Evolutionary conservation across 2,888 invertebrate genomes (phyloP).

Genomic region (Trichogramma dendrolimi): DNA sequence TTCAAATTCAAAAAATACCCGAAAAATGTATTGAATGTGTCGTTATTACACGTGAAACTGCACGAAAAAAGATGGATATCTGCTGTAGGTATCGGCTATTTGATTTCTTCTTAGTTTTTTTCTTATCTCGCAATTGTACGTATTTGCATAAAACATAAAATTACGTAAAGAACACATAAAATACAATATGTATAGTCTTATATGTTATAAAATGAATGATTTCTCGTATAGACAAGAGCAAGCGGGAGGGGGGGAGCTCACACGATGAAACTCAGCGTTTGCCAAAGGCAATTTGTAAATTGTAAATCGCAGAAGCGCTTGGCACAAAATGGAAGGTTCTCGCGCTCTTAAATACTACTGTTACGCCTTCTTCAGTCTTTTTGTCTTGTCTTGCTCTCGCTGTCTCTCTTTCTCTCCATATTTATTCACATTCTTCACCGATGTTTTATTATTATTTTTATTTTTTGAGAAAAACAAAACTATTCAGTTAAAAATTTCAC

Average conservation of each 20-base stretch:
- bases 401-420: background rate
- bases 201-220: too few relatives aligned
- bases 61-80: too few relatives aligned
- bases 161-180: constrained; percentile 2
- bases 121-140: too few relatives aligned
- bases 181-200: background rate
- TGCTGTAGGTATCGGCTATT: too few relatives aligned
- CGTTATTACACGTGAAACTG: too few relatives aligned
- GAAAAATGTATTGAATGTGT: too few relatives aligned
- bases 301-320: constrained; percentile 35
- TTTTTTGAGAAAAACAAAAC: background rate
- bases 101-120: too few relatives aligned
- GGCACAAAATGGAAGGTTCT: constrained; percentile 10
- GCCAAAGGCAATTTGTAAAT: constrained; percentile 42
- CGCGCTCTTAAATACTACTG: background rate
- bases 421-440: background rate
- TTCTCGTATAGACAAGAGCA: constrained; percentile 19
- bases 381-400: too few relatives aligned
- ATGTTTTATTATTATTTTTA: background rate
- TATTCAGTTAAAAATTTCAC: background rate
- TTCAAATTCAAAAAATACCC: too few relatives aligned
- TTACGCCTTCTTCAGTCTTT: constrained; percentile 2
- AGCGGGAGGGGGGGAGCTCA: constrained; percentile 11
- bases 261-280: constrained; percentile 29
- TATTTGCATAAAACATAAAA: background rate